phyloP scores from a whole-genome alignment of 1,140 invertebrate species.

The Aphelinus certus region DNA sequence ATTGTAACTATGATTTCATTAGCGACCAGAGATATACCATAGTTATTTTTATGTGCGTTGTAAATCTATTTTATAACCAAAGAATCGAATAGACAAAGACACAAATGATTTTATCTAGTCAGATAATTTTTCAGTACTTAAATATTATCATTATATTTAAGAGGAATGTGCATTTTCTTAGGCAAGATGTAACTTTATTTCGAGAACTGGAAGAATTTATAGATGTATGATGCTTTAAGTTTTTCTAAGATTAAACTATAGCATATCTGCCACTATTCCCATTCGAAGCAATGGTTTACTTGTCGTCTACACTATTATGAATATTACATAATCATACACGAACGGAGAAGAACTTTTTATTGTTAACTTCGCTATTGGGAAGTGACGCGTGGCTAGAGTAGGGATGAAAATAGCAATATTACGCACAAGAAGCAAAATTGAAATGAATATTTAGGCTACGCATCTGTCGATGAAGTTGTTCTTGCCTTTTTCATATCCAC shows the following conservation, averaged over 20 bases:
- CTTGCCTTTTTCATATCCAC: no score
- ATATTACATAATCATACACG: neutral
- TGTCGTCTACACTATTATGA: neutral
- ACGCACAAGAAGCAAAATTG: no score
- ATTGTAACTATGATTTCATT: slow-evolving; percentile 11
- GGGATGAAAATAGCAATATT: no score
- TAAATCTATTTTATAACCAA: slow-evolving; percentile 55
- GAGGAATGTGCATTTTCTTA: slow-evolving; percentile 64
- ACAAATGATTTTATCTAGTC: slow-evolving; percentile 63
- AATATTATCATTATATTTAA: slow-evolving; percentile 45
- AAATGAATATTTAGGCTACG: no score
- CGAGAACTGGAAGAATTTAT: no score
- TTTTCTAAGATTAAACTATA: no score
- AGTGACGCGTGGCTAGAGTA: no score
- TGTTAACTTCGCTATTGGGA: no score
- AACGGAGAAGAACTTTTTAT: no score
- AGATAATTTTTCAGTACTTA: slow-evolving; percentile 63
- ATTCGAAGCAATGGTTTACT: slow-evolving; percentile 19
- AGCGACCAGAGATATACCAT: slow-evolving; percentile 19
- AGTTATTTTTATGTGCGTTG: slow-evolving; percentile 17
- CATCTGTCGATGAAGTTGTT: no score
- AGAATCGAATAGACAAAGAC: slow-evolving; percentile 45
- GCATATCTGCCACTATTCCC: slow-evolving; percentile 10
- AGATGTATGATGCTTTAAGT: no score
- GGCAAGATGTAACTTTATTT: neutral